phyloP scores from a whole-genome alignment of 2,888 invertebrate genomes.

The Physocephala rufipes region DNA sequence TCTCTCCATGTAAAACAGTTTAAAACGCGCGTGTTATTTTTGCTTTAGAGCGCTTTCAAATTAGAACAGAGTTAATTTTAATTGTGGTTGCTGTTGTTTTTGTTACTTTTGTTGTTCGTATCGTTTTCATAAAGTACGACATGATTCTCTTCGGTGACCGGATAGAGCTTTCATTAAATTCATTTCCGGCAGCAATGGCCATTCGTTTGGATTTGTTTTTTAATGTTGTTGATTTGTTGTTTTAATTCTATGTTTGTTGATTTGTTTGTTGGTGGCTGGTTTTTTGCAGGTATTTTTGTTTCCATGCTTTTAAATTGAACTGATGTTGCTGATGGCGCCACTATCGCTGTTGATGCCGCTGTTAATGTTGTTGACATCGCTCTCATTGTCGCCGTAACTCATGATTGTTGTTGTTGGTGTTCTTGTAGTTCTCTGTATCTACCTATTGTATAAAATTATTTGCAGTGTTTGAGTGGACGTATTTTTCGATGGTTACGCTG shows the following conservation, averaged over 20 bases:
- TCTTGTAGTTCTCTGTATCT: background rate
- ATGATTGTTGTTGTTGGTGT: too few species aligned
- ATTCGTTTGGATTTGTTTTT: too few species aligned
- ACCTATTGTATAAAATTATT: slow-evolving; percentile 3
- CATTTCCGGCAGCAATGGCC: too few species aligned
- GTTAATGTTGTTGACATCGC: background rate
- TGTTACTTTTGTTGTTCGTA: background rate
- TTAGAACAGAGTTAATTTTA: slow-evolving; percentile 6
- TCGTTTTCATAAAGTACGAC: too few species aligned
- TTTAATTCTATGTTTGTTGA: background rate
- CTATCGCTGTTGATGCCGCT: background rate
- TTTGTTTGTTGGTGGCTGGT: background rate
- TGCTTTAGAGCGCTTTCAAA: background rate
- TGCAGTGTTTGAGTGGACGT: background rate
- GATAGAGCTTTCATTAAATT: too few species aligned
- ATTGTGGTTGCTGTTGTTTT: background rate
- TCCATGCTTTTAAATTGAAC: too few species aligned
- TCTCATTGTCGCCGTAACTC: background rate
- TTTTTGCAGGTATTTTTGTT: too few species aligned
- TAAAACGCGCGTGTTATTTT: too few species aligned
- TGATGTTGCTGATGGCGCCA: background rate
- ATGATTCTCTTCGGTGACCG: too few species aligned
- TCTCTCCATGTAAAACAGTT: too few species aligned
- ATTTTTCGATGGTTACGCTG: background rate
- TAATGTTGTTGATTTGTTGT: background rate